Evolutionary conservation across 1,140 invertebrate species (phyloP).

Genomic region (Meteorus sp.): DNA sequence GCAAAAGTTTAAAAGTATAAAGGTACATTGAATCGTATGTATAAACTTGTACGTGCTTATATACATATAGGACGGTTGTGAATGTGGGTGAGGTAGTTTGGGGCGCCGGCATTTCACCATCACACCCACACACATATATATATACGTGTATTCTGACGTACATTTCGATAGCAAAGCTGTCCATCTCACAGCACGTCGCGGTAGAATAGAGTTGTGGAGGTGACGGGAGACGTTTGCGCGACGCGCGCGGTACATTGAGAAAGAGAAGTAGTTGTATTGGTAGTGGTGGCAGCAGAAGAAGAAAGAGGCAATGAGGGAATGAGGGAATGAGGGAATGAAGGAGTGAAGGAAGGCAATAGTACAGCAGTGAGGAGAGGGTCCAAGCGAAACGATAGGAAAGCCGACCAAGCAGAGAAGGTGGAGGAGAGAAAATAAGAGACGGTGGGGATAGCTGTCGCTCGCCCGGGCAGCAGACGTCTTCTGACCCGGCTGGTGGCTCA

Average conservation of each 20-base stretch:
- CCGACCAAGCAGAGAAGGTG: constrained; percentile 25
- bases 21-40: neutral
- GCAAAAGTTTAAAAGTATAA: too few species aligned
- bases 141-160: constrained; percentile 23
- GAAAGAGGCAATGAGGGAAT: too few species aligned
- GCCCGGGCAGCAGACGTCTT: constrained; percentile 60
- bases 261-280: constrained; percentile 1
- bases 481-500: constrained; percentile 58
- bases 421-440: constrained; percentile 32
- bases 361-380: constrained; percentile 31
- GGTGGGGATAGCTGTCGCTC: constrained; percentile 56
- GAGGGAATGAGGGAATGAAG: neutral
- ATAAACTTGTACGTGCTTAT: neutral
- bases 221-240: constrained; percentile 14
- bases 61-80: too few species aligned
- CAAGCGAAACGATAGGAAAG: constrained; percentile 32
- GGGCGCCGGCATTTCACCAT: constrained; percentile 32
- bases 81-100: constrained; percentile 33
- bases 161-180: constrained; percentile 40
- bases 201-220: constrained; percentile 48
- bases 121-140: too few species aligned
- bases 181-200: constrained; percentile 49
- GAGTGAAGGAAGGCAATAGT: neutral
- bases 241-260: neutral
- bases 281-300: too few species aligned